Base-by-base conservation (phyloP, 2,797 vertebrate genomes). In the Phyllotis vaccarum region DNA sequence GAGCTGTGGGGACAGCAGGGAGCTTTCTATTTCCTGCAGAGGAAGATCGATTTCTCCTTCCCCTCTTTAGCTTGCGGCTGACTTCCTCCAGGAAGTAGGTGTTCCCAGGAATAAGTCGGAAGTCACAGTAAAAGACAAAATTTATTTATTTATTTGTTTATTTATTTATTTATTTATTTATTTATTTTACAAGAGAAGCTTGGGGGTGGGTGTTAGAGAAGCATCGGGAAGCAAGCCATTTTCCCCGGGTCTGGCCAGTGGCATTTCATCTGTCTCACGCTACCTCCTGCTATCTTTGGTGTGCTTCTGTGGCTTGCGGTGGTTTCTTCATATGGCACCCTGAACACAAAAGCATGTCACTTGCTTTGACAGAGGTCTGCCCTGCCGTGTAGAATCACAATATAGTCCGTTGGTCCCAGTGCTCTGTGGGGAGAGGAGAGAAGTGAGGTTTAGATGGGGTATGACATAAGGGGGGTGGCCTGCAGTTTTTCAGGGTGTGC, bases 401-500 rank as follows among this genome's bases (percentile, higher is more conserved):
- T 52, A 66, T 14, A 64, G 68, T 80, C 52, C 94, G 24, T 92
- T 89, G 95, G 91, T 95, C 95, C 90, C 96, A 93, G 95, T 80
- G 62, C 60, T 94, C 96, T 86, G 97, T 95, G 96, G 93, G 95
- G 96, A 93, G 93, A 87, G 34, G 34, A 64, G 60, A 31, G 34
- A 11, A 19, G 70, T n/a, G 31, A 43, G 29, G 7, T 95, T 96
- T 92, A 96, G 96, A 89, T 94, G 97, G 93, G 96, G 93, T 98
- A 94, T 97, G 97, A 97, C 93, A 64, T 83, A 86, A 83, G 92
- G 87, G 94, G 70, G 40, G 97, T 86, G 88, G 93, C 98, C 98
- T 82, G 75, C 86, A 92, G 98, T 60, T 98, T 96, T 97, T 95
- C 91, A 95, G 97, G 95, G 96, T 54, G 97, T 9, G 83, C 95